Evolutionary conservation across 2,888 invertebrate species (phyloP), one percentile per base, ranked within the genome.

Genomic region (Thecophora atra): DNA sequence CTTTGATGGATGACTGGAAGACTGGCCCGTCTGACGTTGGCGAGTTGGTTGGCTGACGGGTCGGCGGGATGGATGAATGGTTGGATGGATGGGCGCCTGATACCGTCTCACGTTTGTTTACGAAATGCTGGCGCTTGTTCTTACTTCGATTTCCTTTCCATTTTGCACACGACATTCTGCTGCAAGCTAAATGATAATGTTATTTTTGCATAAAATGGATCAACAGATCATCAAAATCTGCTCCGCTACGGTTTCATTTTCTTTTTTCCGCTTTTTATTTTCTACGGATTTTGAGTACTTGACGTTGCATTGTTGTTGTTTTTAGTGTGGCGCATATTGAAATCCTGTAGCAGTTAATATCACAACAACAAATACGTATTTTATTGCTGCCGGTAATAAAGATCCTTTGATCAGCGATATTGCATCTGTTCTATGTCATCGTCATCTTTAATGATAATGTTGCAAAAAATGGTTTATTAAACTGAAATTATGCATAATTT

Each of bases 201-300:
- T 69, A 69, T 69, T 69, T 69, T 69, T 69, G 69, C 69, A 69
- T 69, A 62, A 69, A 69, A 69, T 69, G 69, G 69, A 69, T 69
- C 69, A 69, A 69, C 69, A 69, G 69, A 69, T 69, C 69, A 69
- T 69, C 69, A 60, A 68, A 64, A 64, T 60, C 60, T 60, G 28
- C n/a, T 28, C 60, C 3, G 60, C 11, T 26, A 19, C 17, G 17
- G n/a, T 44, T 56, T 68, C n/a, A n/a, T n/a, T 30, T 58, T 24
- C 42, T 44, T 28, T 3, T 47, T 58, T n/a, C 2, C 13, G n/a
- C n/a, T n/a, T 24, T 58, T 62, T 42, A 24, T 62, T 44, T 24
- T 42, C 13, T 44, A 17, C 26, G 19, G 21, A 21, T 54, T 11
- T 51, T 51, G 13, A 2, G 15, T 37, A 37, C 37, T 37, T 37